Base-by-base conservation (phyloP, 2,888 invertebrate species). In the Dicyrtomina minuta region DNA sequence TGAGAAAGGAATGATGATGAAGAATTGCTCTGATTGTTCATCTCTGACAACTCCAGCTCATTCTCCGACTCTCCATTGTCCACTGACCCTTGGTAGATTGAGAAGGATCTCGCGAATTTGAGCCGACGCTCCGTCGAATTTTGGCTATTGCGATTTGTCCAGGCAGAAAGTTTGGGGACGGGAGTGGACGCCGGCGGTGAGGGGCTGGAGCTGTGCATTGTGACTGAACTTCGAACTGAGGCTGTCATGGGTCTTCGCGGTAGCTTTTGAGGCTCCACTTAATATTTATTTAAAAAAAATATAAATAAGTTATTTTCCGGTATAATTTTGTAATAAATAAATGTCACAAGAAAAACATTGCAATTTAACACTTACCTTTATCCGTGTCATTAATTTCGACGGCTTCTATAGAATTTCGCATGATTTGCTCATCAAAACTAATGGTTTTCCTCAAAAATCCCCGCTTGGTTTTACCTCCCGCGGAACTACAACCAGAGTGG, bases 351-450 rank as follows among this genome's bases (percentile, higher is more conserved):
- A n/a, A n/a, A n/a, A n/a, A n/a, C n/a, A n/a, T n/a, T n/a, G n/a
- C n/a, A n/a, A n/a, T n/a, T n/a, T n/a, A 33, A 33, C 4, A 33
- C 4, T 33, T 33, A 33, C 33, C 33, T 33, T 33, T 33, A 33
- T 33, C 33, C 33, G 33, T 33, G 33, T 33, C 41, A 41, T 26
- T 39, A 1, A 1, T 26, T 27, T 24, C 20, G n/a, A 24, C 24
- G 15, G 53, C 26, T 0, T 39, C 53, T 6, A 24, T 33, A 1
- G 27, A 5, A n/a, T 13, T 59, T 17, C 68, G 67, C 22, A 75
- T 43, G 22, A 73, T 53, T 67, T 70, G 69, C 22, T 74, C 76
- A 70, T 76, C 76, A 69, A 76, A 76, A 65, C 76, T 76, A 46
- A 72, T 72, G 1, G 74, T 76, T 59, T 71, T 76, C 27, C 73